Percentiles rank a stretch among this genome's conserved stretches.
phyloP scores from a whole-genome alignment of 2,113 vertebrate genomes.

The Puntigrus tetrazona region DNA sequence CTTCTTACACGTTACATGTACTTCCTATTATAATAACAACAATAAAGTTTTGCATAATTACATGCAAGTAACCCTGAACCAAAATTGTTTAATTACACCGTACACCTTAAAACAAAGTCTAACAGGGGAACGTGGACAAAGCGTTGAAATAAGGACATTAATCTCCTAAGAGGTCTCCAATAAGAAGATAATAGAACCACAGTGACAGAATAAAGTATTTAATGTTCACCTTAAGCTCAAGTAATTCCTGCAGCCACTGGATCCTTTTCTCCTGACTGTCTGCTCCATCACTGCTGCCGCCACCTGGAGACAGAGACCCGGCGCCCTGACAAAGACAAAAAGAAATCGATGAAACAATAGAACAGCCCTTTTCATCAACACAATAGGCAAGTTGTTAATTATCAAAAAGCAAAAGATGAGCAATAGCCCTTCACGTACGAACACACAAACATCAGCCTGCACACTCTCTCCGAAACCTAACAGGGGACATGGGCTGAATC shows the following conservation, averaged over 20 bases:
- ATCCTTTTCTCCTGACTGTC: conserved; percentile 79
- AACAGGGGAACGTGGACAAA: neutral
- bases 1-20: too few relatives aligned
- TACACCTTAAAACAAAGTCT: too few relatives aligned
- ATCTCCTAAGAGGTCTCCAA: conserved; percentile 15
- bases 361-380: conserved; percentile 19
- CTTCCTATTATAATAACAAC: too few relatives aligned
- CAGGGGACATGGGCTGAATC: conserved; percentile 81
- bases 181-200: neutral
- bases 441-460: conserved; percentile 30
- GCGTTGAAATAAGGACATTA: neutral
- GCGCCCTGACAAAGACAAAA: conserved; percentile 85
- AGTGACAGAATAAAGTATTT: conserved; percentile 1
- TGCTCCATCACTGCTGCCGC: conserved; percentile 73
- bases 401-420: conserved; percentile 65
- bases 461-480: conserved; percentile 73
- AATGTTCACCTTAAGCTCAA: conserved; percentile 82
- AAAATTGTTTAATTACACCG: too few relatives aligned
- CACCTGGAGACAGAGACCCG: conserved; percentile 93
- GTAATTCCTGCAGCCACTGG: conserved; percentile 83
- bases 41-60: too few relatives aligned
- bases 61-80: too few relatives aligned
- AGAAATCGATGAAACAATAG: conserved; percentile 65
- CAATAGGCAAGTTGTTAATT: conserved; percentile 79
- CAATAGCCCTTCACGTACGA: conserved; percentile 68